Conservation (phyloP, 2,113 vertebrate species). For the Marmota flaviventris region DNA sequence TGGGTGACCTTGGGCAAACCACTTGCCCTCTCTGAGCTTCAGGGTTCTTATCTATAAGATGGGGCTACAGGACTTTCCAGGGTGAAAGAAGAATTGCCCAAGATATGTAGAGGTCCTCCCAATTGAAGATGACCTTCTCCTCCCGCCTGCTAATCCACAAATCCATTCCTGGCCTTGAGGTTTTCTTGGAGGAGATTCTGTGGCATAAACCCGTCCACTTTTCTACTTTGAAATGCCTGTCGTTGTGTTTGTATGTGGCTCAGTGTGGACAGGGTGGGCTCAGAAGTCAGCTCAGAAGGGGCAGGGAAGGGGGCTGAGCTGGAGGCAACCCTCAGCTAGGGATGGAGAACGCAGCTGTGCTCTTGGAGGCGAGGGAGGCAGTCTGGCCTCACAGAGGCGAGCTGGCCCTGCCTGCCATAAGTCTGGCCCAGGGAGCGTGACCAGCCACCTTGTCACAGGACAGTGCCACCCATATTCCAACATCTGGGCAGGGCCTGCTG, state of each 20-base stretch:
- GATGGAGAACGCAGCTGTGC: neutral
- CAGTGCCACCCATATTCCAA: neutral
- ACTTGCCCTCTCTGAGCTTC: neutral
- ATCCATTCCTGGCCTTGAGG: neutral
- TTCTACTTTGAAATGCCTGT: neutral
- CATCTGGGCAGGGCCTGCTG: rapidly evolving
- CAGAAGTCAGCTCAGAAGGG: too few species aligned
- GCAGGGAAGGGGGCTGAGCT: neutral
- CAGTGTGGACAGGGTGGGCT: neutral
- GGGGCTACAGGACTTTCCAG: neutral
- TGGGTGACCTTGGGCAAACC: neutral
- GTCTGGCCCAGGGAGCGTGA: neutral
- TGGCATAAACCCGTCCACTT: neutral
- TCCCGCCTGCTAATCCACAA: neutral
- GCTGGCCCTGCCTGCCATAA: neutral
- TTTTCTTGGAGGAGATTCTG: neutral
- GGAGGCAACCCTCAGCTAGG: neutral
- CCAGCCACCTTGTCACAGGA: neutral
- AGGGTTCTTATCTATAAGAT: neutral
- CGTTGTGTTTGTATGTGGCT: neutral
- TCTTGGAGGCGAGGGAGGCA: neutral
- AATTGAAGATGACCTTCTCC: neutral
- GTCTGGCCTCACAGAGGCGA: neutral
- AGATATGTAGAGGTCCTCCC: neutral
- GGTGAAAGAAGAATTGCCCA: neutral